Evolutionary conservation across 2,113 vertebrate species (phyloP).

Genomic region (Hoplias malabaricus): DNA sequence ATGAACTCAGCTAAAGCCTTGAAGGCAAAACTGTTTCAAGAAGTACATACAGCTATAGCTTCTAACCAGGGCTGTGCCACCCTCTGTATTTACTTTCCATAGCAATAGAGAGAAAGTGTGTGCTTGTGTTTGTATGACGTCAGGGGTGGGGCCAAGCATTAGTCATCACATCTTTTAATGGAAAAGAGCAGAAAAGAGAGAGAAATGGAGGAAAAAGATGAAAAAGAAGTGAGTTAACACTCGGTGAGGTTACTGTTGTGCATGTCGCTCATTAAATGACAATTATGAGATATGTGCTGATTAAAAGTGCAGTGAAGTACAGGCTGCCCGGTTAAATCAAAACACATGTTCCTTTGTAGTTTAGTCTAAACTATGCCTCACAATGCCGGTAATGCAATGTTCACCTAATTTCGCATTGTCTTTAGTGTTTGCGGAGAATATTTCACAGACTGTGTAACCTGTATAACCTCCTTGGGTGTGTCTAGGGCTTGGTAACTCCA

Average conservation of each 20-base stretch:
- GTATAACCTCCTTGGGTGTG: constrained; percentile 7
- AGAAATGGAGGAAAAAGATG: no score
- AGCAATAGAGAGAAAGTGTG: constrained; percentile 8
- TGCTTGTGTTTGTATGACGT: constrained; percentile 46
- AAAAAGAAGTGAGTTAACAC: neutral
- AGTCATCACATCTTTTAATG: constrained; percentile 62
- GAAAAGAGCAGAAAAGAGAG: neutral
- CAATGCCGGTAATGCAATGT: neutral
- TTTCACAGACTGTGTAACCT: neutral
- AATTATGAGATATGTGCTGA: neutral
- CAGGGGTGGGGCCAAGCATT: constrained; percentile 62
- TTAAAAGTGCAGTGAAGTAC: neutral
- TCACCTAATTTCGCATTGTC: neutral
- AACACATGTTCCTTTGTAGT: neutral
- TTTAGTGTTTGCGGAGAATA: neutral
- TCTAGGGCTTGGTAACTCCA: neutral
- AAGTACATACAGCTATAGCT: neutral
- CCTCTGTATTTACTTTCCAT: constrained; percentile 35
- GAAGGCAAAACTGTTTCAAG: neutral
- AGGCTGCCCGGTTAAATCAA: neutral
- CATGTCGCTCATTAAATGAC: neutral
- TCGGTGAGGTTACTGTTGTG: neutral
- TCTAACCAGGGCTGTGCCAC: neutral
- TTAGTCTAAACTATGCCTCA: neutral
- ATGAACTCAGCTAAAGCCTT: neutral